Conservation (phyloP, 2,797 vertebrate genomes). For the Rhynchotus rufescens region DNA sequence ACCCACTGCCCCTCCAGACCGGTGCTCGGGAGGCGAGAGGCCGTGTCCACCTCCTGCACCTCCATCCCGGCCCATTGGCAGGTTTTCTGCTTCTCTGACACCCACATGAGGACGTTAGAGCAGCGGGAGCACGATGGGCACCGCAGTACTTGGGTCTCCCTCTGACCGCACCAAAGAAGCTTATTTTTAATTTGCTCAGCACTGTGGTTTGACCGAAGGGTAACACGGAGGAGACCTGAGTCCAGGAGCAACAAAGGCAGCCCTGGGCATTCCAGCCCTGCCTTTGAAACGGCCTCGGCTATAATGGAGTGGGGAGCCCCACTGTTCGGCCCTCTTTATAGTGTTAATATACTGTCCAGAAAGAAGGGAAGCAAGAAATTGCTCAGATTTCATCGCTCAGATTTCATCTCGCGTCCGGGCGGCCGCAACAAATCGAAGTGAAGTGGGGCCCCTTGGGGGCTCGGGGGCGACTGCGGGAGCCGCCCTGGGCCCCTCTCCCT, state of each 20-base stretch:
- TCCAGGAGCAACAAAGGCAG: constrained; percentile 70
- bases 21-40: no score
- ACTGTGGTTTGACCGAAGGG: constrained; percentile 17
- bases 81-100: neutral
- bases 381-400: constrained; percentile 74
- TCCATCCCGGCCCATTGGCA: no score
- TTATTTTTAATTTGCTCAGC: constrained; percentile 33
- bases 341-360: constrained; percentile 77
- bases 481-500: constrained; percentile 77
- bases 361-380: constrained; percentile 75
- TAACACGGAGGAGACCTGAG: constrained; percentile 58
- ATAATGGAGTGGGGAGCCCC: constrained; percentile 69
- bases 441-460: constrained; percentile 58
- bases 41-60: no score
- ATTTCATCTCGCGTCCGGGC: constrained; percentile 63
- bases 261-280: constrained; percentile 64
- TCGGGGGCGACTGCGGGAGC: neutral
- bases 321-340: constrained; percentile 75
- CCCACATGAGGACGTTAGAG: neutral
- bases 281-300: constrained; percentile 69
- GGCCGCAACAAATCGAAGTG: constrained; percentile 67
- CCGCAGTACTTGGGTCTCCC: neutral
- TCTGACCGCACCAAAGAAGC: constrained; percentile 9
- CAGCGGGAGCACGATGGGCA: neutral
- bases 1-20: no score